Percentiles rank a stretch among this genome's conserved stretches.
Evolutionary conservation across 2,797 vertebrate genomes (phyloP).

Genomic region (Acropternis orthonyx): DNA sequence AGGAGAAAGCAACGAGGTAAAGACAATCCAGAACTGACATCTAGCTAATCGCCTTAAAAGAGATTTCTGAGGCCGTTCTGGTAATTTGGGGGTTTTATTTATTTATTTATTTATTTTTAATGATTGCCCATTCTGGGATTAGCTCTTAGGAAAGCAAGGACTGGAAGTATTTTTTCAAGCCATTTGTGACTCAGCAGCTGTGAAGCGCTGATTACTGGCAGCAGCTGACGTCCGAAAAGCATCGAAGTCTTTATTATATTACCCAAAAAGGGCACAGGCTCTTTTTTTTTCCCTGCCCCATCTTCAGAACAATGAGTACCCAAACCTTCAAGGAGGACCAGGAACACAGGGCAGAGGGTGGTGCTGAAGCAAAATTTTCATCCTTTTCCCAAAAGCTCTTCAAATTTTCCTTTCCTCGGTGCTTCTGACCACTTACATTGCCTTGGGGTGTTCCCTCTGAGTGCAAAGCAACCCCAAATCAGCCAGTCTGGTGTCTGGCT

Average conservation of each 20-base stretch:
- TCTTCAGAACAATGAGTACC: not conserved
- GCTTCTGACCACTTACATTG: not conserved
- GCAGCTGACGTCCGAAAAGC: conserved; percentile 36
- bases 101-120: not conserved
- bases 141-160: conserved; percentile 33
- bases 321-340: not conserved
- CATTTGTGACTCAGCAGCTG: conserved; percentile 63
- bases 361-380: not conserved
- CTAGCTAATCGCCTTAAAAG: not conserved
- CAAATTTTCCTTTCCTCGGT: not conserved
- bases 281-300: not conserved
- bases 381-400: not conserved
- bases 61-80: conserved; percentile 33
- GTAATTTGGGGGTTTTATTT: not conserved
- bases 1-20: not conserved
- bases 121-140: conserved; percentile 2
- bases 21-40: not conserved
- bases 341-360: not conserved
- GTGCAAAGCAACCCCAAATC: not conserved
- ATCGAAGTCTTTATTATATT: conserved; percentile 48
- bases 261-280: conserved; percentile 22
- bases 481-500: not conserved
- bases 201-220: conserved; percentile 39
- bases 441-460: not conserved
- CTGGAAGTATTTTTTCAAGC: conserved; percentile 43